Percentiles rank a stretch among this genome's conserved stretches.
Evolutionary conservation across 2,113 vertebrate genomes (phyloP).

Genomic region (Grammomys dolichurus): DNA sequence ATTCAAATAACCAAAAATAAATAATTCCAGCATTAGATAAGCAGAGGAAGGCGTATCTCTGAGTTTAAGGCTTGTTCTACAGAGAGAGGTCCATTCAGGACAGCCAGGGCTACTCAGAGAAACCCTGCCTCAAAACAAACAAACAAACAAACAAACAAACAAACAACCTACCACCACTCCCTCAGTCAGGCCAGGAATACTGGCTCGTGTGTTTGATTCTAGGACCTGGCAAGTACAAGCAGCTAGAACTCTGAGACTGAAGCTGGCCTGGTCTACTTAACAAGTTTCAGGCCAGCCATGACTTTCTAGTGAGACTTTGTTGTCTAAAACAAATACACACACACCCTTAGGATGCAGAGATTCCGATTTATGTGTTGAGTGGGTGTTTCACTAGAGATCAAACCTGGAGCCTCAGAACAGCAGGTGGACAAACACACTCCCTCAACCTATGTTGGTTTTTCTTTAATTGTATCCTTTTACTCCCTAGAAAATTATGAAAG

Average conservation of each 20-base stretch:
- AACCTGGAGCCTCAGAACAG: neutral
- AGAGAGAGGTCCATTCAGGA: neutral
- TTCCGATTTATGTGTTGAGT: neutral
- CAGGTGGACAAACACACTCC: neutral
- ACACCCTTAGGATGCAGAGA: neutral
- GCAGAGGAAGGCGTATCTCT: neutral
- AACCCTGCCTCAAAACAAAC: neutral
- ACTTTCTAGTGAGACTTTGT: neutral
- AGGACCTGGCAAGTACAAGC: neutral
- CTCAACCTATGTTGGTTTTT: neutral
- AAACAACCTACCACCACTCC: neutral
- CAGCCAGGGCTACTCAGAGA: neutral
- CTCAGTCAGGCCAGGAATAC: neutral
- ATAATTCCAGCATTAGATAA: neutral
- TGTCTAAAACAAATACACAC: neutral
- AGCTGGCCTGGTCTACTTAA: neutral
- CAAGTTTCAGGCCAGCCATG: neutral
- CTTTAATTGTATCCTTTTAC: slow-evolving; percentile 35
- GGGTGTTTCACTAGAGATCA: neutral
- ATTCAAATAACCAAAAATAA: neutral
- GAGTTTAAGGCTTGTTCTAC: neutral
- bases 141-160: neutral
- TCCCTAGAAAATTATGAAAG: neutral
- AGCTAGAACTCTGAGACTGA: neutral
- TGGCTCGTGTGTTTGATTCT: neutral